phyloP scores from a whole-genome alignment of 1,140 invertebrate genomes.

The Tribolium castaneum region DNA sequence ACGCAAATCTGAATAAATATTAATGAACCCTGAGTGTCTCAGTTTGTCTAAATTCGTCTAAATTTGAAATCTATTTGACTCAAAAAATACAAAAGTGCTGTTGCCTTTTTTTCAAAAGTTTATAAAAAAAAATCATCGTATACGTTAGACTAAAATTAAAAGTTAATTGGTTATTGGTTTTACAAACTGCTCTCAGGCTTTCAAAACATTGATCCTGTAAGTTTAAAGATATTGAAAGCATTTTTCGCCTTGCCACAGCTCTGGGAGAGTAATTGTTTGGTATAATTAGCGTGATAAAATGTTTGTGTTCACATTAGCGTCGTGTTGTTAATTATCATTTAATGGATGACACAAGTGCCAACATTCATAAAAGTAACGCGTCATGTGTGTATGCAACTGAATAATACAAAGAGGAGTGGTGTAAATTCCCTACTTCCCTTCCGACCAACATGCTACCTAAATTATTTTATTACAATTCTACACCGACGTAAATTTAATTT shows the following conservation, averaged over 20 bases:
- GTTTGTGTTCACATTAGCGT: background rate
- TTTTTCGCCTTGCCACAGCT: background rate
- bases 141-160: too few relatives aligned
- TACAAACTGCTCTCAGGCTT: too few relatives aligned
- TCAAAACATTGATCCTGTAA: background rate
- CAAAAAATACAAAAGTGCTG: too few relatives aligned
- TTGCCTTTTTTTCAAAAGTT: too few relatives aligned
- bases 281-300: conserved; percentile 8
- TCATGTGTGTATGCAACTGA: conserved; percentile 25
- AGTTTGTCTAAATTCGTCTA: background rate
- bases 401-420: conserved; percentile 34
- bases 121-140: too few relatives aligned
- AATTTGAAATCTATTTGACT: background rate
- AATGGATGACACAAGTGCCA: conserved; percentile 22
- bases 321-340: conserved; percentile 22
- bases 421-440: conserved; percentile 37
- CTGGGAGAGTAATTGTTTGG: background rate
- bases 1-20: too few relatives aligned
- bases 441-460: conserved; percentile 43
- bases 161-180: too few relatives aligned
- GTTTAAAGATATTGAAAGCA: background rate
- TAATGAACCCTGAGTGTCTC: too few relatives aligned
- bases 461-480: conserved; percentile 47
- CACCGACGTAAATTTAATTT: conserved; percentile 46
- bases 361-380: conserved; percentile 30